A percentile compares a stretch with the other conserved stretches of the same genome.
Conservation (phyloP, 1,140 invertebrate species). For the Calephelis nemesis region DNA sequence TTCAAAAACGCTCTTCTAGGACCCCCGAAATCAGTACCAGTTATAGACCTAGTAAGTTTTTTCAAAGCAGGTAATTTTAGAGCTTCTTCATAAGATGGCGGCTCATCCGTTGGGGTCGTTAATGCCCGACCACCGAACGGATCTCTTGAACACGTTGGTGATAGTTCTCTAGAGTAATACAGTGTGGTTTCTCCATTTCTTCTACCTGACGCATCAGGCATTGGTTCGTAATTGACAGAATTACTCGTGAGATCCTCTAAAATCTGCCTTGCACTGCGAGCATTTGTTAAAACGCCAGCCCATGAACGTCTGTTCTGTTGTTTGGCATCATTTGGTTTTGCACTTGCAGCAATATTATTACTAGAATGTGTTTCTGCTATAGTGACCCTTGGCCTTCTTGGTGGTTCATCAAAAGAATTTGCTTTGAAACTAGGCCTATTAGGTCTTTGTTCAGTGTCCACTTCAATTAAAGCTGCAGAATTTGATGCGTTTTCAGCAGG, state of each 20-base stretch:
- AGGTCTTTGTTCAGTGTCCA: constrained; percentile 49
- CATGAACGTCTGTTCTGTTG: constrained; percentile 66
- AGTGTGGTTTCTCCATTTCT: constrained; percentile 66
- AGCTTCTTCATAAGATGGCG: constrained; percentile 77
- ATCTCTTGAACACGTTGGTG: constrained; percentile 81
- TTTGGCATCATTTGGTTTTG: constrained; percentile 56
- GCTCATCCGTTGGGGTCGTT: constrained; percentile 75
- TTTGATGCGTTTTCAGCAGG: constrained; percentile 48
- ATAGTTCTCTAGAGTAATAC: constrained; percentile 82
- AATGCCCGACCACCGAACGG: constrained; percentile 80
- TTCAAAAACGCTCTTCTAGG: constrained; percentile 69
- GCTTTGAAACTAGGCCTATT: constrained; percentile 55
- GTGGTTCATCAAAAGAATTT: constrained; percentile 65
- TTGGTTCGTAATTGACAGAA: constrained; percentile 56
- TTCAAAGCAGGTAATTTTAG: constrained; percentile 77
- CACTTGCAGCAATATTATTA: constrained; percentile 49
- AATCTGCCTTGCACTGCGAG: constrained; percentile 63
- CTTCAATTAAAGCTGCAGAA: constrained; percentile 45
- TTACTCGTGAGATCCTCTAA: constrained; percentile 60
- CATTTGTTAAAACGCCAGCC: constrained; percentile 64
- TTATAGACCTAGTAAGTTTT: constrained; percentile 77
- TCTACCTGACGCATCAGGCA: constrained; percentile 53
- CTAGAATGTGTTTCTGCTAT: constrained; percentile 65
- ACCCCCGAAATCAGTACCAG: constrained; percentile 66
- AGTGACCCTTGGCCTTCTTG: constrained; percentile 50